Conservation (phyloP, 2,888 invertebrate genomes). For the Elegia similella region DNA sequence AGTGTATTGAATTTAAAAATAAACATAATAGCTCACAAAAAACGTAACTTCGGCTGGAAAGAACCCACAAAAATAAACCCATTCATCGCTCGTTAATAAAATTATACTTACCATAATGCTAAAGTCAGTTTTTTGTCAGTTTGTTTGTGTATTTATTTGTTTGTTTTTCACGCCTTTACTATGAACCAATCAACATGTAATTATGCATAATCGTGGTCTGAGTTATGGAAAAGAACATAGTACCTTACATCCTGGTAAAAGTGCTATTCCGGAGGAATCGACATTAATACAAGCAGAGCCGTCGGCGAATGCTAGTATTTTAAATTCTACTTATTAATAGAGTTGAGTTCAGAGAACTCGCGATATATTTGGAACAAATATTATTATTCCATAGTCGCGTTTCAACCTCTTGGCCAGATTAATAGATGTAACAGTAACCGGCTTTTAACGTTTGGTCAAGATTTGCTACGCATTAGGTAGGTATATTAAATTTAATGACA, state of each 20-base stretch:
- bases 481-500: background rate
- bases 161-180: too few species aligned
- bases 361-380: conserved; percentile 1
- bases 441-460: conserved; percentile 4
- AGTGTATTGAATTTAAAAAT: background rate
- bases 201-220: too few species aligned
- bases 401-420: background rate
- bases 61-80: background rate
- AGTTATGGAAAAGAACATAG: too few species aligned
- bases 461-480: conserved; percentile 11
- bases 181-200: too few species aligned
- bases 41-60: background rate
- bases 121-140: too few species aligned
- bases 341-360: background rate
- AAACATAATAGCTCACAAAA: background rate
- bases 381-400: background rate
- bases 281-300: too few species aligned
- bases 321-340: too few species aligned
- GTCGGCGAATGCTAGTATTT: too few species aligned
- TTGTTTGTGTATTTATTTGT: too few species aligned
- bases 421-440: conserved; percentile 10
- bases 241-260: too few species aligned
- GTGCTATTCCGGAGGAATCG: too few species aligned
- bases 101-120: background rate
- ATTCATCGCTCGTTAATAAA: background rate